Base-by-base conservation (phyloP, 2,888 invertebrate species). In the Cyrtodaria siliqua region DNA sequence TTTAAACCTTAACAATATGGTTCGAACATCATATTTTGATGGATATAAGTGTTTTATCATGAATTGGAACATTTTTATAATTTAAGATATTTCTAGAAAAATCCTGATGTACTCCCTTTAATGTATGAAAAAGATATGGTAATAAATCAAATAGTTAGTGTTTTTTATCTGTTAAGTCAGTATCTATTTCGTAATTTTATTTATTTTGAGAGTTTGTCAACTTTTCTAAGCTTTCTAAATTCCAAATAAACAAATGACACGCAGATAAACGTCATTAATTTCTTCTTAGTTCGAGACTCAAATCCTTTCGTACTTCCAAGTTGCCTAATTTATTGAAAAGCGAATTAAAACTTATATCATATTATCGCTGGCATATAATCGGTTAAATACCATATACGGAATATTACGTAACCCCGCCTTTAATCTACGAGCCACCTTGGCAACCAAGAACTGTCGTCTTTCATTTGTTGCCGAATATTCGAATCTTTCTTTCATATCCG, bases 261-360 rank as follows among this genome's bases (percentile, higher is more conserved):
- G 20, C n/a, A 23, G 72, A 72, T 72, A 72, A 53, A 53, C 42
- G 40, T 38, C 16, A 60, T 72, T 53, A 72, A 55, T 53, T 72
- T 60, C 56, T 24, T 29, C 29, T 53, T 55, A 55, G 47, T 53
- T 20, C 44, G 49, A 38, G 33, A 26, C 9, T 18, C 47, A 14
- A 52, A 47, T 53, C 33, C 52, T 60, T 42, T 20, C 16, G 20
- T 60, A 38, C 55, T 23, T 20, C 59, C 29, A 26, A 40, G 56
- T 68, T 49, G 24, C 53, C 49, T 26, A 50, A 67, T 49, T 56
- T 42, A 67, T 53, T 67, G 67, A 56, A 70, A 70, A 66, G 66
- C 64, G 76, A 76, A 64, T 76, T 76, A 70, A 38, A 64, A 27
- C 52, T 62, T 61, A 56, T 57, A 57, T 57, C 49, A 50, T 56